Base-by-base conservation (phyloP, 2,888 invertebrate species). In the Synanthedon vespiformis region DNA sequence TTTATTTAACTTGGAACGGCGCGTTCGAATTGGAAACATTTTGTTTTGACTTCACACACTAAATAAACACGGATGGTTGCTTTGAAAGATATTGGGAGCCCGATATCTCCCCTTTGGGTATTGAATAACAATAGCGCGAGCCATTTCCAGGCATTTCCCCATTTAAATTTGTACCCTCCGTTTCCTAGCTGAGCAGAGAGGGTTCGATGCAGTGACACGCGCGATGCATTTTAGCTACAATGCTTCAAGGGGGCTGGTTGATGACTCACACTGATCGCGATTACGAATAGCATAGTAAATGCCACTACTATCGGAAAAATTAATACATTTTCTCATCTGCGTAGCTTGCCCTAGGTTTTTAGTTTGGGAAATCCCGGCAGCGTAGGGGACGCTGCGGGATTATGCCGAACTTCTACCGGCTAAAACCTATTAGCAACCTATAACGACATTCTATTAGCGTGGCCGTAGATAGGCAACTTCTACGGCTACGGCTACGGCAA, bases 121-220 rank as follows among this genome's bases (percentile, higher is more conserved):
- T 50, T 65, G 72, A 68, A 68, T 68, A 71, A 84, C 84, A 84
- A 84, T 81, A 74, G 83, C 80, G 76, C 72, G 76, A 73, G 77
- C 81, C 82, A 79, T 83, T 83, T 84, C 79, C 77, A 82, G 80
- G 74, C 80, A 73, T 80, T 82, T 83, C 80, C 83, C 83, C 76
- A 75, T 83, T 83, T 80, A 74, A 80, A 80, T 80, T 76, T 73
- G 80, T 74, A 74, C 82, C 80, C 82, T 72, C 67, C 67, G 70
- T 71, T 77, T 79, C 74, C 78, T 78, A 79, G 18, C 40, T 40
- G 50, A 34, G n/a, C 16, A 16, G 14, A 40, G 34, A 22, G 40
- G 41, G 22, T 44, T 51, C 18, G 16, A 44, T 51, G 40, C 40
- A 18, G 58, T 58, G 58, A 59, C 60, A 64, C 60, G 61, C 60